These are phyloP conservation scores for Geophilus truncorum DNA, from an alignment of 2,888 invertebrate species.

Conservation along the genomic window DNA sequence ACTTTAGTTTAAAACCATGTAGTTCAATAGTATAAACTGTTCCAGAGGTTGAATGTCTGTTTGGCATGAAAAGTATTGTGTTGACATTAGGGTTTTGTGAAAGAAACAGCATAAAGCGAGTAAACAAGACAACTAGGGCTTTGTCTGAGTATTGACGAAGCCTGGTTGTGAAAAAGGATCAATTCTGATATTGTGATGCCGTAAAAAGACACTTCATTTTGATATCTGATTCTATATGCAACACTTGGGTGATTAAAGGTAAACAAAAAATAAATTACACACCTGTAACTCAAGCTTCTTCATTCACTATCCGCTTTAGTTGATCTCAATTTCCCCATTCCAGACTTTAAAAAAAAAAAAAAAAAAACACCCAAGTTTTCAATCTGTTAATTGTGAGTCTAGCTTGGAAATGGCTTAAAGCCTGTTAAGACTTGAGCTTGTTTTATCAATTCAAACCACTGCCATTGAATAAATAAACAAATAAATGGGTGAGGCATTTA, in stretches of 20 bases:
- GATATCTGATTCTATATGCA: not conserved
- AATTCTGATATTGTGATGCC: not conserved
- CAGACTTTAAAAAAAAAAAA: too few relatives aligned
- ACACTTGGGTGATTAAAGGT: not conserved
- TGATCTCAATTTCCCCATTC: too few relatives aligned
- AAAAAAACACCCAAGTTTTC: too few relatives aligned
- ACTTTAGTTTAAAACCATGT: too few relatives aligned
- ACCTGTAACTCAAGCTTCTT: not conserved
- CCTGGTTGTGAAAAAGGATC: not conserved
- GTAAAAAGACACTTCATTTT: not conserved
- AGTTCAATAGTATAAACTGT: too few relatives aligned
- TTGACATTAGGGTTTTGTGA: not conserved
- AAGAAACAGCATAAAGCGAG: not conserved
- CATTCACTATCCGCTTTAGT: not conserved
- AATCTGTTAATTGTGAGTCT: too few relatives aligned
- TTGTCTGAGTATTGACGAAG: not conserved
- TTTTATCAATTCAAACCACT: too few relatives aligned
- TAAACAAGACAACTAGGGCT: not conserved
- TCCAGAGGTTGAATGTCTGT: too few relatives aligned
- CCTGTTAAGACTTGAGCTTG: too few relatives aligned
- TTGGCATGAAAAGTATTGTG: not conserved
- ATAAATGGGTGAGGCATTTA: too few relatives aligned
- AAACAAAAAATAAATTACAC: not conserved
- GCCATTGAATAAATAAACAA: too few relatives aligned
- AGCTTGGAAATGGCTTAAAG: too few relatives aligned